Evolutionary conservation across 1,140 invertebrate genomes (phyloP), one percentile per base, ranked within the genome.

Genomic region (Vollenhovia emeryi): DNA sequence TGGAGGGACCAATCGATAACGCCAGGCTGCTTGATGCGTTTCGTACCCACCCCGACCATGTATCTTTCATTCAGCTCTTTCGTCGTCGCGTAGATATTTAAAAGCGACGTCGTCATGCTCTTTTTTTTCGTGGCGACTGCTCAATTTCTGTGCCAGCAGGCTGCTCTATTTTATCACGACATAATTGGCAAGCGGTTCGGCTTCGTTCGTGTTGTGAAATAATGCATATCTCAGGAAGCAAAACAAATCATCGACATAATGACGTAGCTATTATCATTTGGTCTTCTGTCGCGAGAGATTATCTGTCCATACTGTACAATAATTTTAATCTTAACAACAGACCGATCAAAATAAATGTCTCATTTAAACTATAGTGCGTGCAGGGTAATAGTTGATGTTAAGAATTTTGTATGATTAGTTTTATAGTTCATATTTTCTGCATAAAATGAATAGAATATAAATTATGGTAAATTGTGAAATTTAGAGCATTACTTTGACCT

Each of bases 31-130:
- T 60, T 40, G 73, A 27, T 15, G 18, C 15, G 4, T n/a, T 75
- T 59, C 9, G 15, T 36, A 40, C 3, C 0, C 15, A 11, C 7
- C n/a, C 15, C n/a, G 6, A 74, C 30, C 52, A 27, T 59, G 27
- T 60, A 9, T 75, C 18, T 75, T 75, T 40, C 33, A 74, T 74
- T 60, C 36, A 75, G 21, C 1, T 43, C 15, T 18, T 75, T 75
- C 21, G 3, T 55, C n/a, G n/a, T 40, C 50, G 9, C 5, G 6
- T 43, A 27, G 8, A 75, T 75, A 75, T 75, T 59, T 75, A 7
- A 75, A 75, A 43, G 9, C 2, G 6, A 27, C 9, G 4, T 40
- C 33, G 5, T 40, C 33, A 24, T 40, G 30, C 8, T n/a, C 8
- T 73, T 71, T 71, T 33, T n/a, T 27, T 40, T 30, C 18, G 1